Evolutionary conservation across 2,888 invertebrate genomes (phyloP).

Genomic region (Marronus borbonicus): DNA sequence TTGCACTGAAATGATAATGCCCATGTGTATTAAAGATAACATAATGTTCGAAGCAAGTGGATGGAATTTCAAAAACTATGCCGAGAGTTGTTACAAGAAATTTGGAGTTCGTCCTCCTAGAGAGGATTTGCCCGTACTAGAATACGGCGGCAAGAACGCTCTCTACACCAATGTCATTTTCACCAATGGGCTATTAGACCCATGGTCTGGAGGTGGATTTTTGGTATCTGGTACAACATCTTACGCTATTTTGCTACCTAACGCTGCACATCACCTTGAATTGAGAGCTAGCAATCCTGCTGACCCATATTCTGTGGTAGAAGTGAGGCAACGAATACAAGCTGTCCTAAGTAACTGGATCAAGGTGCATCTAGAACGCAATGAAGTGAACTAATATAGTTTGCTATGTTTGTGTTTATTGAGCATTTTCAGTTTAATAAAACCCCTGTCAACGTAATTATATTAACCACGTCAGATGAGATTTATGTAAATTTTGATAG

Average conservation of each 20-base stretch:
- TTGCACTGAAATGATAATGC: constrained; percentile 98
- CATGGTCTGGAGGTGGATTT: constrained; percentile 91
- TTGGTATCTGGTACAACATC: constrained; percentile 78
- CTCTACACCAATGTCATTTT: constrained; percentile 79
- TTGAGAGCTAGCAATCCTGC: constrained; percentile 77
- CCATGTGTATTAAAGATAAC: constrained; percentile 79
- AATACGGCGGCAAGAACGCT: constrained; percentile 86
- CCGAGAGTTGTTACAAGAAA: constrained; percentile 79
- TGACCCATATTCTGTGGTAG: constrained; percentile 79
- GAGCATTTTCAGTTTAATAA: no score
- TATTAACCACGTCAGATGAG: neutral
- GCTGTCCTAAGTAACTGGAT: constrained; percentile 78
- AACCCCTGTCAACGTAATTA: no score
- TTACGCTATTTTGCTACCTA: constrained; percentile 81
- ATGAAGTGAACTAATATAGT: no score
- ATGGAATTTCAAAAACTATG: constrained; percentile 82
- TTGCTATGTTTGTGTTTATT: no score
- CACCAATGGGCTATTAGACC: constrained; percentile 90
- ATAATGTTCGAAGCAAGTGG: constrained; percentile 87
- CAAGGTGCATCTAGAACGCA: constrained; percentile 22
- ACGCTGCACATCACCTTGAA: constrained; percentile 91
- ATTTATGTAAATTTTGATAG: neutral
- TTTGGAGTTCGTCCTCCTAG: constrained; percentile 78
- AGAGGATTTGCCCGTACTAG: constrained; percentile 76
- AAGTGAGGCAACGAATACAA: constrained; percentile 77